phyloP scores from a whole-genome alignment of 2,888 invertebrate species.

The Temnothorax unifasciatus region DNA sequence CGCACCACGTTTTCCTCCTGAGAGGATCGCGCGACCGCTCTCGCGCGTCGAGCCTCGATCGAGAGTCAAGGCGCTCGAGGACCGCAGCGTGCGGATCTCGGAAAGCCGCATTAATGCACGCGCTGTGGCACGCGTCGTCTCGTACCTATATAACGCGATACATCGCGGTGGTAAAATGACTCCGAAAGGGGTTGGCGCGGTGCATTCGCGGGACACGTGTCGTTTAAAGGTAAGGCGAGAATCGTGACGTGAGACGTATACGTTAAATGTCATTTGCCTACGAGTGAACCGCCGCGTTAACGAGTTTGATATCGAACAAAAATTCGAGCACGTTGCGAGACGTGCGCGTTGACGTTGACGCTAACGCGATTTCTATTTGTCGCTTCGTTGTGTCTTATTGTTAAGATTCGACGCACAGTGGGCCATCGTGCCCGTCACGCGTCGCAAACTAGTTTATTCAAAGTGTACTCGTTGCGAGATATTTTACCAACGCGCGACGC shows the following conservation, averaged over 20 bases:
- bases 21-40: not conserved
- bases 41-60: not conserved
- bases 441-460: conserved; percentile 22
- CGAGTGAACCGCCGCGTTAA: not conserved
- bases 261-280: conserved; percentile 12
- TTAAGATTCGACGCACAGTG: not conserved
- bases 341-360: not conserved
- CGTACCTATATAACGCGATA: not conserved
- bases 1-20: conserved; percentile 12
- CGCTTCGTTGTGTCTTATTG: not conserved
- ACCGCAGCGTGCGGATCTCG: not conserved
- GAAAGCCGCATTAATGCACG: not conserved
- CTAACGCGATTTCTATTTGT: not conserved
- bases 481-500: conserved; percentile 13
- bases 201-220: conserved; percentile 23
- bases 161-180: not conserved
- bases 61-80: no score
- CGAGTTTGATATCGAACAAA: not conserved
- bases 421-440: not conserved
- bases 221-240: conserved; percentile 31
- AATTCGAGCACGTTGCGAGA: not conserved
- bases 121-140: not conserved
- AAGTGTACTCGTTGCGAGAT: conserved; percentile 14
- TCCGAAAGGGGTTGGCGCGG: not conserved
- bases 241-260: conserved; percentile 7